phyloP scores from a whole-genome alignment of 2,797 vertebrate genomes.

The Myotis pilosus region DNA sequence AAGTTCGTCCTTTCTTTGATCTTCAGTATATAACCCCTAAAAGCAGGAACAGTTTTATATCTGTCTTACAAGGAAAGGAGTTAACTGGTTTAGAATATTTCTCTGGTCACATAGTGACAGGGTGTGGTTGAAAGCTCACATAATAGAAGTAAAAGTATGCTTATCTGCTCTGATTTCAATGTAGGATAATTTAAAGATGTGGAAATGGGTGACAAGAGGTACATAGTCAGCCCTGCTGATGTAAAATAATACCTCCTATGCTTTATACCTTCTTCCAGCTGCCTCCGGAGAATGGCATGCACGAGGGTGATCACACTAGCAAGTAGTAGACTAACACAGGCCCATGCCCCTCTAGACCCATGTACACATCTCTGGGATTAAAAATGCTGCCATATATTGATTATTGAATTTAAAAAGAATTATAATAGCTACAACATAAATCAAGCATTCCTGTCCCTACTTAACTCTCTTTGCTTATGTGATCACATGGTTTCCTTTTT shows the following conservation, averaged over 20 bases:
- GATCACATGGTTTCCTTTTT: not conserved
- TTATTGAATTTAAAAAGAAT: not conserved
- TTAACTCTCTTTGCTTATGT: not conserved
- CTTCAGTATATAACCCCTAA: not conserved
- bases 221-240: not conserved
- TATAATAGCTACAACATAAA: not conserved
- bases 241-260: not conserved
- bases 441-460: not conserved
- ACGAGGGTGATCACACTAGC: not conserved
- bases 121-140: not conserved
- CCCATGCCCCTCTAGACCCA: not conserved
- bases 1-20: not conserved
- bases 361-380: not conserved
- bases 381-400: not conserved
- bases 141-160: not conserved
- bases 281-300: not conserved
- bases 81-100: conserved; percentile 18
- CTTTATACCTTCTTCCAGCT: not conserved
- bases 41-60: not conserved
- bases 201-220: not conserved
- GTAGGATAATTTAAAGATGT: not conserved
- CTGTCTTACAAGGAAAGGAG: not conserved
- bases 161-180: not conserved
- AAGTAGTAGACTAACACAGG: not conserved
- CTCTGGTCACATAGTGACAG: not conserved